Evolutionary conservation across 2,113 vertebrate genomes (phyloP).

Genomic region (Hymenochirus boettgeri): DNA sequence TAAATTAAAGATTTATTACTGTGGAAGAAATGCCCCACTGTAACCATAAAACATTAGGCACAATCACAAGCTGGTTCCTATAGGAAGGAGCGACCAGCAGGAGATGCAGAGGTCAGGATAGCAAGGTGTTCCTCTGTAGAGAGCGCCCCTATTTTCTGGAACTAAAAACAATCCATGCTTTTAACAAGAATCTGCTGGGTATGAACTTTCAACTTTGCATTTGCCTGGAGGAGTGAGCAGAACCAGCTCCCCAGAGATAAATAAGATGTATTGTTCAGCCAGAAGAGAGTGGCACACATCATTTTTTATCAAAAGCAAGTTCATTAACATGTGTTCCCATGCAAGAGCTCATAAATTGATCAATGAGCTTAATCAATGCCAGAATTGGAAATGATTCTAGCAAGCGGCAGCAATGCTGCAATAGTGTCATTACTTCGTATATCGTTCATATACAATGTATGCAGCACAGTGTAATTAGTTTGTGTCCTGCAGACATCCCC

Average conservation of each 20-base stretch:
- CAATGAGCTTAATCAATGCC: neutral
- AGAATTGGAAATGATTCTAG: neutral
- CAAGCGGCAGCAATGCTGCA: neutral
- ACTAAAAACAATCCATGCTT: too few relatives aligned
- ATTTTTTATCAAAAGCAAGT: slow-evolving; percentile 1
- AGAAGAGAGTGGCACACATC: neutral
- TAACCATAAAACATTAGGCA: too few relatives aligned
- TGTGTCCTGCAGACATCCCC: neutral
- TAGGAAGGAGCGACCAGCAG: too few relatives aligned
- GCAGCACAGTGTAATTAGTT: neutral
- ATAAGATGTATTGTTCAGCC: neutral
- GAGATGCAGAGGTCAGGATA: too few relatives aligned
- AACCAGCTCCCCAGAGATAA: neutral
- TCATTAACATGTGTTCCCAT: slow-evolving; percentile 2
- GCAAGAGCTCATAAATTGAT: neutral
- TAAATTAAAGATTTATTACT: too few relatives aligned
- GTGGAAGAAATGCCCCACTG: too few relatives aligned
- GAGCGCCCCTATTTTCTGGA: too few relatives aligned
- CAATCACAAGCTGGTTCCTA: too few relatives aligned
- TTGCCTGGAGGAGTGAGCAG: neutral
- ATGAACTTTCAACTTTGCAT: neutral
- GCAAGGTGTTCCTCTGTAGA: too few relatives aligned
- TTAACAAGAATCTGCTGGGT: neutral
- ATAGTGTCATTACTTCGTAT: neutral
- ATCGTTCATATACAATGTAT: neutral